These are phyloP conservation scores for Lagria hirta DNA, from an alignment of 2,888 invertebrate species.

Conservation along the genomic window DNA sequence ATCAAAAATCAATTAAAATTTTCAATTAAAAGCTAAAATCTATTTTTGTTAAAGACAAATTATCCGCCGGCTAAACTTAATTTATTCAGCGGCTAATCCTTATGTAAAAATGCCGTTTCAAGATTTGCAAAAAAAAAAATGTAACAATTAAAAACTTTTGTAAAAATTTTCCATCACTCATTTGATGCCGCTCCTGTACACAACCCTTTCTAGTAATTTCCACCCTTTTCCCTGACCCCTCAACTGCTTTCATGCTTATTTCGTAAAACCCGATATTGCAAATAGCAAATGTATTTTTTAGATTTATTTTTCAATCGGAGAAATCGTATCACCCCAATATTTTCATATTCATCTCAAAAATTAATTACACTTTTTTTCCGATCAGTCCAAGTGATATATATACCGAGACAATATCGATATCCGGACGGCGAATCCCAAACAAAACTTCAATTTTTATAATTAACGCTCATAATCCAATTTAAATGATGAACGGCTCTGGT, in stretches of 20 bases:
- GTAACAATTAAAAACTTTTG: no score
- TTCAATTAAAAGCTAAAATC: no score
- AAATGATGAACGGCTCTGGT: slow-evolving; percentile 34
- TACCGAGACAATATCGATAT: slow-evolving; percentile 21
- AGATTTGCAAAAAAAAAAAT: no score
- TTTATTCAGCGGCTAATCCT: no score
- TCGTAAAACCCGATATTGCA: slow-evolving; percentile 43
- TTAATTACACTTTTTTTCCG: slow-evolving; percentile 50
- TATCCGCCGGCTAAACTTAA: no score
- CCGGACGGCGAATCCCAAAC: slow-evolving; percentile 24
- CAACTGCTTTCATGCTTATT: no score
- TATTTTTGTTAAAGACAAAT: no score
- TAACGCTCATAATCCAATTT: slow-evolving; percentile 39
- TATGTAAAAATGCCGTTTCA: no score
- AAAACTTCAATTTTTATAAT: slow-evolving; percentile 40
- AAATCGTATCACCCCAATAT: slow-evolving; percentile 49
- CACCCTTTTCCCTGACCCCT: slow-evolving; percentile 30
- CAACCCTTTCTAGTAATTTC: slow-evolving; percentile 28
- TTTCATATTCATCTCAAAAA: slow-evolving; percentile 54
- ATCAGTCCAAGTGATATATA: slow-evolving; percentile 23
- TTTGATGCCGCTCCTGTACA: slow-evolving; percentile 30
- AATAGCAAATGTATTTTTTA: slow-evolving; percentile 50
- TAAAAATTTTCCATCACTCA: no score
- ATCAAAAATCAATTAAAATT: no score
- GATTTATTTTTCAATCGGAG: slow-evolving; percentile 52